phyloP scores from a whole-genome alignment of 2,888 invertebrate species.

The Coelopa pilipes region DNA sequence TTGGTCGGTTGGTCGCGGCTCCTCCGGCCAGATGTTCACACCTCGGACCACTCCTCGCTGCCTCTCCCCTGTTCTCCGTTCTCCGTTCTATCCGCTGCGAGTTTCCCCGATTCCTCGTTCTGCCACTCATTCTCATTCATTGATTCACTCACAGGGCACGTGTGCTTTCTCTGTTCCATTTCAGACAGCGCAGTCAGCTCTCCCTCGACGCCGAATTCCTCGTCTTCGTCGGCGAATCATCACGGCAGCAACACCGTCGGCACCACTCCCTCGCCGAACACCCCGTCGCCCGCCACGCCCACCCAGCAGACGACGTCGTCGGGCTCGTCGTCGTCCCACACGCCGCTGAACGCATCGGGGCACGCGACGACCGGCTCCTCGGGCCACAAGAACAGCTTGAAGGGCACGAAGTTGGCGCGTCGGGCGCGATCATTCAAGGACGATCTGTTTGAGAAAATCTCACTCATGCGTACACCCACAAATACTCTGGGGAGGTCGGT shows the following conservation, averaged over 20 bases:
- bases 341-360: slow-evolving; percentile 32
- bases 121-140: no score
- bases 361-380: slow-evolving; percentile 50
- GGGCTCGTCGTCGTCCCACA: slow-evolving; percentile 40
- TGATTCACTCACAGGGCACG: no score
- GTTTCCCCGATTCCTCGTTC: no score
- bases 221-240: slow-evolving; percentile 48
- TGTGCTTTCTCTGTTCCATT: slow-evolving; percentile 32
- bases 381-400: slow-evolving; percentile 80
- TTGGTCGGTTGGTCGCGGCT: no score
- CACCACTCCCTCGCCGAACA: slow-evolving; percentile 41
- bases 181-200: slow-evolving; percentile 64
- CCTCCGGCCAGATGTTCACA: slow-evolving; percentile 1
- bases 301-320: slow-evolving; percentile 45
- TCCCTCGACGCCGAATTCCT: slow-evolving; percentile 64
- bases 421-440: slow-evolving; percentile 92
- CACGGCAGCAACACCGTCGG: slow-evolving; percentile 38
- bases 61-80: background rate
- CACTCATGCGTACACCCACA: slow-evolving; percentile 86
- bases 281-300: slow-evolving; percentile 50
- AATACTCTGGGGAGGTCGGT: slow-evolving; percentile 67
- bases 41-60: background rate
- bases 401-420: slow-evolving; percentile 86
- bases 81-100: background rate
- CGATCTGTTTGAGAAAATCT: slow-evolving; percentile 90